Base-by-base conservation (phyloP, 2,888 invertebrate genomes). In the Boloria selene region DNA sequence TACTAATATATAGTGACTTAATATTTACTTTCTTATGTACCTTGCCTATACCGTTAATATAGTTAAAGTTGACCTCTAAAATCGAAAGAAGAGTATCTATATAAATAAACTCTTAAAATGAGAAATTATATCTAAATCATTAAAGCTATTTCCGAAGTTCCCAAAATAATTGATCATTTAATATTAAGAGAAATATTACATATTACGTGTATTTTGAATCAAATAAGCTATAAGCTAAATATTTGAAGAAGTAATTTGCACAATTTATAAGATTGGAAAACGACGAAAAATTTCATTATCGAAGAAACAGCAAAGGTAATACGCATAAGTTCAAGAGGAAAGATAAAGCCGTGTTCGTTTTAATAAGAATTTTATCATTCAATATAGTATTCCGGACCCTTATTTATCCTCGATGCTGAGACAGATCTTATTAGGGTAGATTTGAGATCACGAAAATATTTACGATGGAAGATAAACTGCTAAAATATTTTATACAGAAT, bases 291-390 rank as follows among this genome's bases (percentile, higher is more conserved):
- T 59, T 59, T 67, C 50, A 67, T 67, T 67, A 64, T 53, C 38
- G 53, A 38, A 51, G 49, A 53, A 45, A 67, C 22, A 52, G 50
- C 54, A 53, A 61, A 58, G 64, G 63, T 66, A 69, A 22, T 38
- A 56, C 13, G 45, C 45, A 51, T 42, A 56, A 67, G 54, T 67
- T 61, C 58, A 53, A 42, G 45, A 49, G 50, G 51, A 6, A 10
- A 18, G 55, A 55, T 31, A 61, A 47, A 44, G 4, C 52, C 61
- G 47, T 64, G 52, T 64, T 53, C 58, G 42, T 55, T 67, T 61
- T 64, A 65, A 65, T 67, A 55, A 60, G 66, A 54, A 44, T 67
- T 70, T 70, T 62, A 67, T 67, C 64, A 64, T 65, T 67, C 31
- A 54, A 65, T 65, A 65, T 62, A 59, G 49, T 44, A 61, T 61